Percentiles rank a stretch among this genome's conserved stretches.
These are phyloP conservation scores for Merops nubicus DNA, from an alignment of 2,113 vertebrate species.

Conservation along the genomic window DNA sequence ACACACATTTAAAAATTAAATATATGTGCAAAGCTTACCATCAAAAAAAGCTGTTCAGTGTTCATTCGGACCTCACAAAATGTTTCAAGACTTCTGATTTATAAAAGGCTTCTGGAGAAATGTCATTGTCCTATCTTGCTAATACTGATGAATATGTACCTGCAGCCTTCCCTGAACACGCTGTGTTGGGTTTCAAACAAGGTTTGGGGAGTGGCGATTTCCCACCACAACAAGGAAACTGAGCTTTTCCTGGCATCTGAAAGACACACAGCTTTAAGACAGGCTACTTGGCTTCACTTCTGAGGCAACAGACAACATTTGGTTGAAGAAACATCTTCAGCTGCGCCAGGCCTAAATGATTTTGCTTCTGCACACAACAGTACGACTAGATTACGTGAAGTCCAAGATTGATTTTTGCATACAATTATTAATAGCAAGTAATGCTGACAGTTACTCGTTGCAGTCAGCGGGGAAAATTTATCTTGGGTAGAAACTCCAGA, in stretches of 20 bases:
- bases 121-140: neutral
- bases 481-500: neutral
- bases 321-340: neutral
- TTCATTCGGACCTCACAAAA: neutral
- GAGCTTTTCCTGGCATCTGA: neutral
- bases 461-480: neutral
- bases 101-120: neutral
- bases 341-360: neutral
- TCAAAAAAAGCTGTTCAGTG: rapidly evolving
- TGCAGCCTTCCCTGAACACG: neutral
- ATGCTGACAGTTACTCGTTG: neutral
- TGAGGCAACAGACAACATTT: neutral
- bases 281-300: neutral
- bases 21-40: neutral
- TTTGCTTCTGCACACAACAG: neutral
- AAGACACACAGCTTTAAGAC: neutral
- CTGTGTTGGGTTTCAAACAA: neutral
- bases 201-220: neutral
- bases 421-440: neutral
- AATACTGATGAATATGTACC: neutral
- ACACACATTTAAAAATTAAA: neutral
- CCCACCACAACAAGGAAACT: rapidly evolving
- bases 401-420: neutral
- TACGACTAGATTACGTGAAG: neutral
- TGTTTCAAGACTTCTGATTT: neutral